Conservation (phyloP, 2,113 vertebrate species). For the Peromyscus californicus region DNA sequence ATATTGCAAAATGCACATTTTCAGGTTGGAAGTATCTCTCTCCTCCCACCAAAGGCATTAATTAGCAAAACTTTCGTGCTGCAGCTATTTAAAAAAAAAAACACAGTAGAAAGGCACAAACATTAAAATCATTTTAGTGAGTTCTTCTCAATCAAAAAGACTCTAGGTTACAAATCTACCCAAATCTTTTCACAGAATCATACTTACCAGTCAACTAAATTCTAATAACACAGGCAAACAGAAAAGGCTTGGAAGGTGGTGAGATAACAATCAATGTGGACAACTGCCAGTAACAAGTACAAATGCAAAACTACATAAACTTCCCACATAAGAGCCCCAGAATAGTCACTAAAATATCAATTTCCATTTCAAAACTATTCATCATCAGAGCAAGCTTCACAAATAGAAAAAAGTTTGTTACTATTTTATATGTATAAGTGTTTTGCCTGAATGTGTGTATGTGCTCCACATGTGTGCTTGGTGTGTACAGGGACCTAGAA, state of each 20-base stretch:
- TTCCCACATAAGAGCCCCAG: background rate
- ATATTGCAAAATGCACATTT: slow-evolving; percentile 45
- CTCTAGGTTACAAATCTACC: background rate
- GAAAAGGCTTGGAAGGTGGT: background rate
- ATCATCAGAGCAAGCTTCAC: slow-evolving; percentile 29
- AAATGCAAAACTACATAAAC: slow-evolving; percentile 41
- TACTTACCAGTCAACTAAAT: slow-evolving; percentile 53
- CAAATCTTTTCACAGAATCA: slow-evolving; percentile 52
- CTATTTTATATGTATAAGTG: background rate
- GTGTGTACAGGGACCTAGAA: background rate
- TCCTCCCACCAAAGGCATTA: background rate
- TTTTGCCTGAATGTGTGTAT: background rate
- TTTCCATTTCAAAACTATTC: slow-evolving; percentile 44
- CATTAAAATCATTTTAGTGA: slow-evolving; percentile 56
- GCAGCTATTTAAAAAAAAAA: slow-evolving; percentile 52
- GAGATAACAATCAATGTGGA: background rate
- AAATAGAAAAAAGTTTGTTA: background rate
- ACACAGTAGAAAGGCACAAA: background rate
- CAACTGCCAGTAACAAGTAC: background rate
- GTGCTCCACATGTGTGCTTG: background rate
- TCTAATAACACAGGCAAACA: slow-evolving; percentile 22
- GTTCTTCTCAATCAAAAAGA: slow-evolving; percentile 58
- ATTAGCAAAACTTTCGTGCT: slow-evolving; percentile 41
- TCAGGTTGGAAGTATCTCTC: slow-evolving; percentile 29
- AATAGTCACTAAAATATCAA: slow-evolving; percentile 51